A percentile compares a stretch with the other conserved stretches of the same genome.
These are phyloP conservation scores for Leptocoma aspasia DNA, from an alignment of 2,113 vertebrate species.

Conservation along the genomic window DNA sequence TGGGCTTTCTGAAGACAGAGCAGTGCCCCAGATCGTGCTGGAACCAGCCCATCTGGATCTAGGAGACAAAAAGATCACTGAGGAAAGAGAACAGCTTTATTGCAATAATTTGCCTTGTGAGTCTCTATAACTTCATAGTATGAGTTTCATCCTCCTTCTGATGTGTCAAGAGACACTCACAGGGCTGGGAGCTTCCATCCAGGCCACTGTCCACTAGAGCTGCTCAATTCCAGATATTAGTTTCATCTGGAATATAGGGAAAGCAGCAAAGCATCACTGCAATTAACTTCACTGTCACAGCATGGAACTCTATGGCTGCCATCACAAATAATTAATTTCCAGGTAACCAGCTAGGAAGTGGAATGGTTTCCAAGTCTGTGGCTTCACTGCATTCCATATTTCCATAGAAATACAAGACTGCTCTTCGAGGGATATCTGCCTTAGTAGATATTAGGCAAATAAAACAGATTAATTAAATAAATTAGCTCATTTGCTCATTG, in stretches of 20 bases:
- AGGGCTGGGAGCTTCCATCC: not conserved
- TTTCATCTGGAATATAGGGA: not conserved
- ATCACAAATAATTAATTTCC: not conserved
- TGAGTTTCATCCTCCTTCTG: not conserved
- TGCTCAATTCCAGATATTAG: not conserved
- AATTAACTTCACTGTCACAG: not conserved
- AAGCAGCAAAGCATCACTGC: not conserved
- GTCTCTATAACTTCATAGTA: not conserved
- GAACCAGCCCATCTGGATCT: conserved; percentile 67
- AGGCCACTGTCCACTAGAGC: not conserved
- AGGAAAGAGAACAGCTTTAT: not conserved
- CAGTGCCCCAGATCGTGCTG: conserved; percentile 72
- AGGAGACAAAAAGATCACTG: not conserved
- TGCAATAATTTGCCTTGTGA: not conserved
- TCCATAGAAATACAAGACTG: not conserved
- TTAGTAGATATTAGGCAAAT: not conserved
- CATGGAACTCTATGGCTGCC: not conserved
- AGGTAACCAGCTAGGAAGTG: not conserved
- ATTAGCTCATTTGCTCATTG: not conserved
- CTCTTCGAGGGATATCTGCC: not conserved
- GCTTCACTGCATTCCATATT: not conserved
- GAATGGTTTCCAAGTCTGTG: not conserved
- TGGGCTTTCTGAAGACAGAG: conserved; percentile 66
- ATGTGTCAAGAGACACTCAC: not conserved
- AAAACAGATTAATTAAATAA: not conserved